A percentile compares a stretch with the other conserved stretches of the same genome.
phyloP scores from a whole-genome alignment of 2,113 vertebrate species.

The Callospermophilus lateralis region DNA sequence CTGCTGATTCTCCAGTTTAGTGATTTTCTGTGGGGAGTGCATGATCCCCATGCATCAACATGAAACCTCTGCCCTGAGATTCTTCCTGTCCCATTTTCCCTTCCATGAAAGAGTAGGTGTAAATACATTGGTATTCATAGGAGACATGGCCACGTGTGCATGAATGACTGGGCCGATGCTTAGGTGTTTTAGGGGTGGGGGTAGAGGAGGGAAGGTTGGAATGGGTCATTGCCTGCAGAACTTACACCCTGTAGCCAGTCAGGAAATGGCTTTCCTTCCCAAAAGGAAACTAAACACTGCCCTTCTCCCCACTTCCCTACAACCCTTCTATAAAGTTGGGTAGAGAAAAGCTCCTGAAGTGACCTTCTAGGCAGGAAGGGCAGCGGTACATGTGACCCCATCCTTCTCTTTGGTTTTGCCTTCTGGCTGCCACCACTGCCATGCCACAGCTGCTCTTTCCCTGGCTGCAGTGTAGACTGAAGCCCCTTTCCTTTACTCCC shows the following conservation, averaged over 20 bases:
- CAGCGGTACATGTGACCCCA: not conserved
- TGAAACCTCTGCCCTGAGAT: slow-evolving; percentile 24
- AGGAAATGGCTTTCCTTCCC: slow-evolving; percentile 49
- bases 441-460: slow-evolving; percentile 20
- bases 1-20: slow-evolving; percentile 43
- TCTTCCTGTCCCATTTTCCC: not conserved
- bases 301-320: not conserved
- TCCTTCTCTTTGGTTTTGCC: slow-evolving; percentile 48
- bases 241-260: not conserved
- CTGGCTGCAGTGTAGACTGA: slow-evolving; percentile 33
- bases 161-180: slow-evolving; percentile 6
- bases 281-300: slow-evolving; percentile 29
- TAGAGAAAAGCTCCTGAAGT: slow-evolving; percentile 59
- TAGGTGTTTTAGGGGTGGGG: not conserved
- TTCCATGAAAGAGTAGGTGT: slow-evolving; percentile 36
- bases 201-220: not conserved
- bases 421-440: slow-evolving; percentile 69
- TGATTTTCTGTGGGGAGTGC: slow-evolving; percentile 70
- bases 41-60: slow-evolving; percentile 55
- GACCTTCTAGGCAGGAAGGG: slow-evolving; percentile 66
- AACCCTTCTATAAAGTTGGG: slow-evolving; percentile 3
- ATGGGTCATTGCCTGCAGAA: not conserved
- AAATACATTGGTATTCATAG: slow-evolving; percentile 46
- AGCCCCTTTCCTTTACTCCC: not conserved
- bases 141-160: slow-evolving; percentile 12